These are phyloP conservation scores for Octodon degus DNA, from an alignment of 2,113 vertebrate genomes.

Conservation along the genomic window DNA sequence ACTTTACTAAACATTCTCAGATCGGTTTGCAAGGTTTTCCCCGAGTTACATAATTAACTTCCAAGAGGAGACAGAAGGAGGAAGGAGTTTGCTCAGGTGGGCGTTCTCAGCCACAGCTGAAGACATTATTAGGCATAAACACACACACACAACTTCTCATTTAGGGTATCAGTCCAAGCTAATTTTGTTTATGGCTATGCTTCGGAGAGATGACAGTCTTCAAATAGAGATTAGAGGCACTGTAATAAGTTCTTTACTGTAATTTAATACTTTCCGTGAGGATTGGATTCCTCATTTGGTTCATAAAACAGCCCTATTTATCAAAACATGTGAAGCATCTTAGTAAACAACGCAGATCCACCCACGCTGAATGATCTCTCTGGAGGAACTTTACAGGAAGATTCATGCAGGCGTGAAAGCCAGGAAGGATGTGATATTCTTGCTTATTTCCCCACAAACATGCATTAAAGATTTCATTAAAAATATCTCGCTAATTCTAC, in stretches of 20 bases:
- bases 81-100: conserved; percentile 47
- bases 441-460: neutral
- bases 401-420: neutral
- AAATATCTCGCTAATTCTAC: neutral
- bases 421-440: neutral
- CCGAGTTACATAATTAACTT: conserved; percentile 60
- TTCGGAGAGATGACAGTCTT: conserved; percentile 65
- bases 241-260: conserved; percentile 52
- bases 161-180: conserved; percentile 28
- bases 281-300: conserved; percentile 50
- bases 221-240: conserved; percentile 56
- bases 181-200: conserved; percentile 51
- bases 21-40: neutral
- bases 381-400: neutral
- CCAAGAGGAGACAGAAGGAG: neutral
- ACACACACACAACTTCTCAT: neutral
- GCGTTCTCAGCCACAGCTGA: conserved; percentile 22
- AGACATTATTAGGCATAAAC: conserved; percentile 48
- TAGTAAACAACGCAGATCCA: conserved; percentile 50
- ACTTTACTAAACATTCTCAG: neutral
- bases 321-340: conserved; percentile 16
- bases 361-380: neutral
- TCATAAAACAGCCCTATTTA: conserved; percentile 27
- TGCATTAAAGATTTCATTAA: neutral
- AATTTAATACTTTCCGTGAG: conserved; percentile 68